These are phyloP conservation scores for Sepiola atlantica DNA, from an alignment of 2,888 invertebrate species.

Conservation along the genomic window DNA sequence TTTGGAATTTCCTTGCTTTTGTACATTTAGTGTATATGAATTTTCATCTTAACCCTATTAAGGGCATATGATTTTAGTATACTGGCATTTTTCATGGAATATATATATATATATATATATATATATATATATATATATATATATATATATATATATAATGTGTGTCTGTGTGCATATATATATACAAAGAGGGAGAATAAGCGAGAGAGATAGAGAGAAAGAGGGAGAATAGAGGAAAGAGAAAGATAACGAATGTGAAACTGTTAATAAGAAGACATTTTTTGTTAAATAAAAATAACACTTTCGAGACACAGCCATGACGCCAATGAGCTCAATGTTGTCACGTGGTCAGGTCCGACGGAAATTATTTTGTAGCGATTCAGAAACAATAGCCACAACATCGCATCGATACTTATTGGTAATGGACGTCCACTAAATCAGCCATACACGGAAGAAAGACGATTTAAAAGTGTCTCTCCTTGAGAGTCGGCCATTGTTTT, in stretches of 20 bases:
- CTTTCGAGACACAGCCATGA: neutral
- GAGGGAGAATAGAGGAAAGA: neutral
- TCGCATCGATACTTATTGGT: neutral
- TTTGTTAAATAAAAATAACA: neutral
- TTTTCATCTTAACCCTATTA: too few species aligned
- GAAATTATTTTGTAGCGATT: neutral
- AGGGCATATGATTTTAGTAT: too few species aligned
- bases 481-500: neutral
- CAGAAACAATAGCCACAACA: neutral
- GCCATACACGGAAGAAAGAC: neutral
- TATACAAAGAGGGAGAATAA: too few species aligned
- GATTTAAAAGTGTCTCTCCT: neutral
- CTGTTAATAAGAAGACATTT: neutral
- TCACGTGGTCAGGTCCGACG: neutral
- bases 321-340: neutral
- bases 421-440: neutral
- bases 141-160: too few species aligned
- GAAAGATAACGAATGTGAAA: rapidly evolving
- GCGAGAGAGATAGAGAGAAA: neutral
- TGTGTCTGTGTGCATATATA: too few species aligned
- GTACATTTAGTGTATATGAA: too few species aligned
- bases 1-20: too few species aligned
- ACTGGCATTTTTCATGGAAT: too few species aligned
- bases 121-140: too few species aligned
- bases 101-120: too few species aligned